Evolutionary conservation across 2,888 invertebrate genomes (phyloP), one percentile per base, ranked within the genome.

Genomic region (Kryphioiulus occultus): DNA sequence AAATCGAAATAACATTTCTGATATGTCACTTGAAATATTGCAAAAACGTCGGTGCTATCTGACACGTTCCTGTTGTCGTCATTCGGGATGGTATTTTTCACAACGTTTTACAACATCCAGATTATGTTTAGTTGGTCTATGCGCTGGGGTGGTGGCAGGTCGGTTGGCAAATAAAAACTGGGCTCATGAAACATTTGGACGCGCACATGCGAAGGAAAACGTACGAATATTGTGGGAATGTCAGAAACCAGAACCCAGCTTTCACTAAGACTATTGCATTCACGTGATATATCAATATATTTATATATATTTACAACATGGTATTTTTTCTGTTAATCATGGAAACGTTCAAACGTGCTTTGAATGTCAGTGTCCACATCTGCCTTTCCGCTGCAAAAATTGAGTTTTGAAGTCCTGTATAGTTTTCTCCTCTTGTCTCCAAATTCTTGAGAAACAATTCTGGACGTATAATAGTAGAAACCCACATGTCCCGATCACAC

Each of bases 281-380:
- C 59, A 59, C 59, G 59, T 59, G 59, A 59, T 59, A 59, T 59
- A 59, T 59, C 22, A 59, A n/a, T 59, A 59, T 59, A 59, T 59
- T 59, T 59, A 59, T 59, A 59, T 59, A n/a, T 59, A 59, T 59
- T 59, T 59, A 59, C 59, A 59, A 59, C 59, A 59, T 59, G 59
- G 59, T 42, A 42, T 42, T 42, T 42, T 15, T 42, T 42, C 42
- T 42, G 3, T 15, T 42, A 9, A 9, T 42, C 42, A 59, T 59
- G n/a, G 59, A 59, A 59, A 59, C 59, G 59, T 59, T 59, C 59
- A 19, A 59, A 59, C 59, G 59, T 59, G 59, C 59, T n/a, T 59
- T n/a, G 59, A 17, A 59, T 59, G 59, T 59, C 59, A 59, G 5
- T 59, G 19, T 59, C 59, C 59, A n/a, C 22, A 15, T 42, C 15